These are phyloP conservation scores for Notolepis coatsorum DNA, from an alignment of 2,797 vertebrate genomes.

Conservation along the genomic window DNA sequence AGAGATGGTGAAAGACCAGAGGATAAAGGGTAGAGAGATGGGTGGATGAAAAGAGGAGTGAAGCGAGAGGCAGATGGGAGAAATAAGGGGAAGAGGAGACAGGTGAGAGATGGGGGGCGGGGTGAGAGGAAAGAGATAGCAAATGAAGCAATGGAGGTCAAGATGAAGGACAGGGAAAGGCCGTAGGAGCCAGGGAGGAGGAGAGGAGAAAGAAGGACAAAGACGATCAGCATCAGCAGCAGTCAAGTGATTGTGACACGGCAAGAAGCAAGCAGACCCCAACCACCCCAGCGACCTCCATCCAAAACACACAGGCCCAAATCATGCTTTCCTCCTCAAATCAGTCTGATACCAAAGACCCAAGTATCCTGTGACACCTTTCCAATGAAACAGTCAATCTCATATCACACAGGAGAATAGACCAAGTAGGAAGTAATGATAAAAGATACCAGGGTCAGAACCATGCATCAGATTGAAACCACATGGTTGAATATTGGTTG, in stretches of 20 bases:
- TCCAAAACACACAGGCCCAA: constrained; percentile 25
- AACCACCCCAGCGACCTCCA: constrained; percentile 36
- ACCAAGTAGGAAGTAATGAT: constrained; percentile 28
- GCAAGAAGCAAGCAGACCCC: constrained; percentile 48
- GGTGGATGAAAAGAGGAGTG: not conserved
- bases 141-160: not conserved
- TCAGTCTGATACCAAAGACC: constrained; percentile 33
- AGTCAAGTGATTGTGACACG: constrained; percentile 27
- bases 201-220: constrained; percentile 34
- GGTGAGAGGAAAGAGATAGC: not conserved
- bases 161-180: constrained; percentile 4
- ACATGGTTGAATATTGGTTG: constrained; percentile 29
- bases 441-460: constrained; percentile 37
- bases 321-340: constrained; percentile 53
- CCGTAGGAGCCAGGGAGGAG: constrained; percentile 6
- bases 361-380: constrained; percentile 35
- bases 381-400: constrained; percentile 35
- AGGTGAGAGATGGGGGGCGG: not conserved
- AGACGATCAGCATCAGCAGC: constrained; percentile 35
- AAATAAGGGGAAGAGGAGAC: not conserved
- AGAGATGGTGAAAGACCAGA: constrained; percentile 7
- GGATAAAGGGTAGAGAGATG: not conserved
- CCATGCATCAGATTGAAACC: constrained; percentile 66
- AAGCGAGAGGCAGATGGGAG: not conserved
- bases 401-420: constrained; percentile 46